Conservation (phyloP, 2,113 vertebrate genomes). For the Apaloderma vittatum region DNA sequence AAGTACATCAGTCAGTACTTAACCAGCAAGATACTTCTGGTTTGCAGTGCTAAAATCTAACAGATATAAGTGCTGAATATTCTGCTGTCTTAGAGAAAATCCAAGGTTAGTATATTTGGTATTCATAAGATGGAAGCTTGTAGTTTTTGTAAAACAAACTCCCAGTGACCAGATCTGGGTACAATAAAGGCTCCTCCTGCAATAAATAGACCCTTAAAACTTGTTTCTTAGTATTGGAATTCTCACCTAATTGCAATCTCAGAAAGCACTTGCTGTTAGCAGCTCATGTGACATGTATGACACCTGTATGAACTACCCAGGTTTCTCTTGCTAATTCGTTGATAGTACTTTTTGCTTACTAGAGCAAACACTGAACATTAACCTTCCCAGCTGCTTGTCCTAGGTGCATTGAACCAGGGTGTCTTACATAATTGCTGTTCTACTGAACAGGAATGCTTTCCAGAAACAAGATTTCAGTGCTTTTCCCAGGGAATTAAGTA, state of each 20-base stretch:
- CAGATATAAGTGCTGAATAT: conserved; percentile 5
- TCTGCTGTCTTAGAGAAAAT: background rate
- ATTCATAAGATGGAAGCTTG: background rate
- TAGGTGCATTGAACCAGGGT: background rate
- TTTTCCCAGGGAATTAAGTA: background rate
- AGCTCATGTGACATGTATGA: background rate
- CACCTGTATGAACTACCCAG: background rate
- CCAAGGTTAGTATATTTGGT: background rate
- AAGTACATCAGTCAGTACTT: background rate
- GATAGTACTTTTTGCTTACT: background rate
- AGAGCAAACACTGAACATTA: background rate
- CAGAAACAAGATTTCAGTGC: background rate
- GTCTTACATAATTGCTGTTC: background rate
- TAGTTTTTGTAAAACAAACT: conserved; percentile 6
- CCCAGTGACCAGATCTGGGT: background rate
- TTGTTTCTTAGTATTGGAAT: background rate
- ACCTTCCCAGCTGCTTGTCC: background rate
- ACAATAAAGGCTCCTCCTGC: background rate
- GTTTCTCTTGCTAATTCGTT: background rate
- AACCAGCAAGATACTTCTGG: background rate
- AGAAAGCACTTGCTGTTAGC: background rate
- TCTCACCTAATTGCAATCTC: background rate
- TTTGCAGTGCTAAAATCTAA: conserved; percentile 5
- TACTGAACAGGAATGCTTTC: conserved; percentile 23
- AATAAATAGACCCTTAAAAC: background rate